Conservation (phyloP, 2,113 vertebrate genomes). For the Alethe castanea region DNA sequence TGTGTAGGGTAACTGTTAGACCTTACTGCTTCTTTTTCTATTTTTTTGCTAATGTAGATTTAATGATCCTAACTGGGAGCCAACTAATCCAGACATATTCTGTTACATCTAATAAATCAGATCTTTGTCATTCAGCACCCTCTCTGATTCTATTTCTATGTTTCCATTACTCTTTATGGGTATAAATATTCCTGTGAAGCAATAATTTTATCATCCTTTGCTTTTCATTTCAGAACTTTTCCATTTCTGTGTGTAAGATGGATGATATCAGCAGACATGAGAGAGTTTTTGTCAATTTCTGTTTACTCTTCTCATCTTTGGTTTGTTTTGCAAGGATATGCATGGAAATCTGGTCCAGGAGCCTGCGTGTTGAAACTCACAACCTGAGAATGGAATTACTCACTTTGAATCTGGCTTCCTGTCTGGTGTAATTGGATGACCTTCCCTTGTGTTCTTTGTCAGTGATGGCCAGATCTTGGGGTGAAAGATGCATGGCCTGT, state of each 20-base stretch:
- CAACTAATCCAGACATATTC: not conserved
- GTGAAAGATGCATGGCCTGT: not conserved
- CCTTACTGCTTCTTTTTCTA: not conserved
- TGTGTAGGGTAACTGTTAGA: not conserved
- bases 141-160: not conserved
- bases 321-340: not conserved
- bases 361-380: not conserved
- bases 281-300: not conserved
- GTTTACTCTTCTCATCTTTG: not conserved
- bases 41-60: not conserved
- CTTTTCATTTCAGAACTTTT: not conserved
- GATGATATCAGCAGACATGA: not conserved
- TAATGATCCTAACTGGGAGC: not conserved
- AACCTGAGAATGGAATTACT: not conserved
- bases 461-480: not conserved
- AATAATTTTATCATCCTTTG: not conserved
- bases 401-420: not conserved
- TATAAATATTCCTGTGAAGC: not conserved
- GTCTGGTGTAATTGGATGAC: not conserved
- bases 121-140: not conserved
- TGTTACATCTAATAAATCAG: not conserved
- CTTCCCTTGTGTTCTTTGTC: fast-evolving
- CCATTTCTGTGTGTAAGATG: not conserved
- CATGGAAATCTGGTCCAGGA: not conserved
- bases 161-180: not conserved